phyloP scores from a whole-genome alignment of 2,113 vertebrate genomes.

The Benthochromis sp. region DNA sequence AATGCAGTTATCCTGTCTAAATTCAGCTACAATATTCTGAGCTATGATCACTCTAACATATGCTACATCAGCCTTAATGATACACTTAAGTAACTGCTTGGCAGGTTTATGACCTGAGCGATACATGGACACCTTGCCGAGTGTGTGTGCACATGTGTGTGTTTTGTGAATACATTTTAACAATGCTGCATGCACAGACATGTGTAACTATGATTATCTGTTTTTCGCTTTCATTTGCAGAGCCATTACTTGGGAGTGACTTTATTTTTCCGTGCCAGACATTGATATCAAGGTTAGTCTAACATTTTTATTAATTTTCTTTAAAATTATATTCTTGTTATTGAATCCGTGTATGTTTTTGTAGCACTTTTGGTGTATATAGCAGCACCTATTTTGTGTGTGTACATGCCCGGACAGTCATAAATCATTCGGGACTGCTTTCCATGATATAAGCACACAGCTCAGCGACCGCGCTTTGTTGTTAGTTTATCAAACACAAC shows the following conservation, averaged over 20 bases:
- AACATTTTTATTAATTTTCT: not conserved
- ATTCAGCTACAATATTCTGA: constrained; percentile 14
- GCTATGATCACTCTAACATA: constrained; percentile 50
- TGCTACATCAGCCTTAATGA: constrained; percentile 42
- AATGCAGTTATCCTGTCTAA: constrained; percentile 14
- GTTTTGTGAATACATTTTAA: not conserved
- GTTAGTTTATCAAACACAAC: constrained; percentile 5
- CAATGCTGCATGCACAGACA: not conserved
- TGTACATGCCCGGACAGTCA: not conserved
- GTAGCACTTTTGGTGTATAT: not conserved
- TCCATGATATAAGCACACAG: not conserved
- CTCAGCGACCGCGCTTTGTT: not conserved
- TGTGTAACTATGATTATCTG: not conserved
- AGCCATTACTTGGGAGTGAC: not conserved
- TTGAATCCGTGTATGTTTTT: not conserved
- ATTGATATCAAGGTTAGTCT: not conserved
- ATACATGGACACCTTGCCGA: constrained; percentile 22
- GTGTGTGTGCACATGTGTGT: not conserved
- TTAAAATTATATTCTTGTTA: not conserved
- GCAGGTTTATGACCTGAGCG: constrained; percentile 42
- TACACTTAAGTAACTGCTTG: constrained; percentile 35
- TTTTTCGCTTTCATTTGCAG: constrained; percentile 28
- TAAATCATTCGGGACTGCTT: not conserved
- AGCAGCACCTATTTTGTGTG: not conserved
- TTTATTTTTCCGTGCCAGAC: not conserved